Evolutionary conservation across 2,113 vertebrate genomes (phyloP), one percentile per base, ranked within the genome.

Genomic region (Beaufortia kweichowensis): DNA sequence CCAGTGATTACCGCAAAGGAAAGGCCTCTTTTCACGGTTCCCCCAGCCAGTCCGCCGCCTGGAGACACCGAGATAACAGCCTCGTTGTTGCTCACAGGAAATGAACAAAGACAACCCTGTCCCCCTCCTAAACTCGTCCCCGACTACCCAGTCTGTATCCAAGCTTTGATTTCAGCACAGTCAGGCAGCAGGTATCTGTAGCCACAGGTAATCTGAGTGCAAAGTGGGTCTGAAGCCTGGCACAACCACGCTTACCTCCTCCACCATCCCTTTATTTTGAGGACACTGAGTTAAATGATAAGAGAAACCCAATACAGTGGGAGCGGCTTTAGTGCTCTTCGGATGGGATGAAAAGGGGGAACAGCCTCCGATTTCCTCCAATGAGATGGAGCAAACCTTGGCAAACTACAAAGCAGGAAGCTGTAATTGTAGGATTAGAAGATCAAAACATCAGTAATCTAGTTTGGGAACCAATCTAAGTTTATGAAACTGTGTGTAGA

Each of bases 71-170:
- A 86, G 84, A 92, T 90, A 91, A 92, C 90, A 46, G 89, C 35
- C 81, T 81, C 85, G 84, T 90, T 90, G 89, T 91, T 84, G 86
- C 84, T 75, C 6, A 26, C 65, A 24, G 82, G 79, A 77, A 82
- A 76, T 78, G 81, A 89, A 92, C 91, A 92, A 92, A 90, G 90
- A 83, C 86, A 65, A 88, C 87, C 88, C 90, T 92, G 91, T 92
- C 86, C 78, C 84, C 69, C 72, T 84, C 81, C 59, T 80, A 82
- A 79, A 77, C 81, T 57, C 31, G 4, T 46, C 56, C 60, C 55
- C 64, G 50, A 48, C 79, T 67, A 81, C 77, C 77, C 48, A 2
- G 82, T 84, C 81, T 80, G 83, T 83, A 76, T 86, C 84, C 59
- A 28, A 86, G 87, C 88, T 90, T 91, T 90, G 90, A 92, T 92